These are phyloP conservation scores for Bubalus kerabau DNA, from an alignment of 2,113 vertebrate species.

Conservation along the genomic window DNA sequence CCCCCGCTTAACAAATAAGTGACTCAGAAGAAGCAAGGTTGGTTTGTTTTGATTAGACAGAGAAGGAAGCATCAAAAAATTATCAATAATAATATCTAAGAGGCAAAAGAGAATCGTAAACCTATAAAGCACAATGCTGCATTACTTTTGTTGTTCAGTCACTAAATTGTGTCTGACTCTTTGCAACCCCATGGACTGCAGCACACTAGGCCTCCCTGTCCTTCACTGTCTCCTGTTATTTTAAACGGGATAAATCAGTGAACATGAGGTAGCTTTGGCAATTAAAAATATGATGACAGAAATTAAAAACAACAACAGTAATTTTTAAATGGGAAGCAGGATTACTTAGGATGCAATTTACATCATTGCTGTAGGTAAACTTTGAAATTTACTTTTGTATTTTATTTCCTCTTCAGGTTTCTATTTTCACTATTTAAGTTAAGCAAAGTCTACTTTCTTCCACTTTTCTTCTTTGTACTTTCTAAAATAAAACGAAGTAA, in stretches of 20 bases:
- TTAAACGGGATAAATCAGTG: not conserved
- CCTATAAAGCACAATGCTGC: not conserved
- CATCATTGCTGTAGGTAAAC: not conserved
- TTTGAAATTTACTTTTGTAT: not conserved
- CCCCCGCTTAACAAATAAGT: not conserved
- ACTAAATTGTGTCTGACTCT: accelerated
- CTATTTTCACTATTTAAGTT: not conserved
- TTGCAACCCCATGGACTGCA: not conserved
- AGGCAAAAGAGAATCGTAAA: not conserved
- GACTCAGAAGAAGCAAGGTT: not conserved
- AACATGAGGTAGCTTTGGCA: not conserved
- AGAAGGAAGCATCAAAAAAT: not conserved
- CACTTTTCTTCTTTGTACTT: not conserved
- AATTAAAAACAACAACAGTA: not conserved
- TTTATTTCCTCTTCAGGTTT: not conserved
- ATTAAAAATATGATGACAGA: not conserved
- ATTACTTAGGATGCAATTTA: not conserved
- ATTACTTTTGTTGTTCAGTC: not conserved
- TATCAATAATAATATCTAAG: not conserved
- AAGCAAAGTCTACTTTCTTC: not conserved
- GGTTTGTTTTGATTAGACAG: not conserved
- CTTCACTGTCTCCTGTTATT: not conserved
- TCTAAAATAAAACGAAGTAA: not conserved
- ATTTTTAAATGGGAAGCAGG: not conserved
- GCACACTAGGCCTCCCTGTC: not conserved